Evolutionary conservation across 2,797 vertebrate species (phyloP).

Genomic region (Chelmon rostratus): DNA sequence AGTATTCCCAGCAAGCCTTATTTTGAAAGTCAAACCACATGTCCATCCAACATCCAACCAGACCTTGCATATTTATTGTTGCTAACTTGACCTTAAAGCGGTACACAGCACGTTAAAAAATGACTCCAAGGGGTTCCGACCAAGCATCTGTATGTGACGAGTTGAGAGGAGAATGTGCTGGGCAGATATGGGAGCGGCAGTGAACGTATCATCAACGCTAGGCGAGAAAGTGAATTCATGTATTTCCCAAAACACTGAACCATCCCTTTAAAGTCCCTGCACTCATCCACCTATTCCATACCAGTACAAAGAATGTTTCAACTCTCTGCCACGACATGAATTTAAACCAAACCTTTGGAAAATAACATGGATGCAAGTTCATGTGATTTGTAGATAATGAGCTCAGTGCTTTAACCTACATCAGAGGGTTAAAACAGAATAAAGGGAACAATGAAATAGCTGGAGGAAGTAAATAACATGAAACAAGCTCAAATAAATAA

Average conservation of each 20-base stretch:
- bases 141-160: no score
- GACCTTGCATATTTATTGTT: no score
- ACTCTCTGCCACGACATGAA: no score
- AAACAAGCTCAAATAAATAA: conserved; percentile 34
- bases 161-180: no score
- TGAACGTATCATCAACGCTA: not conserved
- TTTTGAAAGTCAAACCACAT: no score
- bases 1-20: no score
- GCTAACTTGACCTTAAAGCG: no score
- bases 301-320: not conserved
- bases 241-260: no score
- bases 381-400: not conserved
- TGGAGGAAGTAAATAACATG: not conserved
- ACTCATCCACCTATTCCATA: not conserved
- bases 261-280: not conserved
- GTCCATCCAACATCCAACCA: no score
- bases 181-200: not conserved
- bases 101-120: no score
- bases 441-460: not conserved
- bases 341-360: conserved; percentile 3
- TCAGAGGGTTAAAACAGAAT: not conserved
- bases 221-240: not conserved
- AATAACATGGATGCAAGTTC: not conserved
- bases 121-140: no score
- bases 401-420: not conserved